Conservation (phyloP, 2,888 invertebrate genomes). For the Crioceris asparagi region DNA sequence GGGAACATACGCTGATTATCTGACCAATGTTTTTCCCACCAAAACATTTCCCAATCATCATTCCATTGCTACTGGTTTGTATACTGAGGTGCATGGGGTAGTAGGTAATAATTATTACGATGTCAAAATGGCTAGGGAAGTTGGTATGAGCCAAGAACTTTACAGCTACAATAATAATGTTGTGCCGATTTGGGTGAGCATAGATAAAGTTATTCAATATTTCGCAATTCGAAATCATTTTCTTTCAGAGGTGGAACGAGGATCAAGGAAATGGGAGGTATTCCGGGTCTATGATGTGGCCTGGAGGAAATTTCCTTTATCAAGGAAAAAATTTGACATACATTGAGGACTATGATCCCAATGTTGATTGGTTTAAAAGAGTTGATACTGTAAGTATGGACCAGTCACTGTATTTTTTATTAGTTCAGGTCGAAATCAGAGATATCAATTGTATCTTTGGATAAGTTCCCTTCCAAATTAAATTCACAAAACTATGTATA, state of each 20-base stretch:
- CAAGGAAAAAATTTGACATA: slow-evolving; percentile 41
- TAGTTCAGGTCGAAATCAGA: too few species aligned
- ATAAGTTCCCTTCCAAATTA: too few species aligned
- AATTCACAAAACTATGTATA: too few species aligned
- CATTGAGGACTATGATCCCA: slow-evolving; percentile 34
- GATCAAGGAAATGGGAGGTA: slow-evolving; percentile 39
- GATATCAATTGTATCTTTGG: too few species aligned
- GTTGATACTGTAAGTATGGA: slow-evolving; percentile 40
- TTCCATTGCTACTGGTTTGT: slow-evolving; percentile 58
- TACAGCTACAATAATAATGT: slow-evolving; percentile 47
- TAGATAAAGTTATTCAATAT: background rate
- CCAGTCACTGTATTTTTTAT: background rate
- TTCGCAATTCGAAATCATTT: slow-evolving; percentile 6
- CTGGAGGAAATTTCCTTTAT: slow-evolving; percentile 47
- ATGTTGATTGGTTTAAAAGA: slow-evolving; percentile 41
- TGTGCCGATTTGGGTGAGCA: slow-evolving; percentile 48
- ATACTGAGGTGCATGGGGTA: slow-evolving; percentile 58
- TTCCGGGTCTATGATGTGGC: slow-evolving; percentile 64
- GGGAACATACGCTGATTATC: slow-evolving; percentile 48
- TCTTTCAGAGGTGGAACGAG: slow-evolving; percentile 47
- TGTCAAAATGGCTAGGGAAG: slow-evolving; percentile 30
- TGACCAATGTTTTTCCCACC: slow-evolving; percentile 54
- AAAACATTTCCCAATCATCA: slow-evolving; percentile 69
- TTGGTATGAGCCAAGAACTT: slow-evolving; percentile 35
- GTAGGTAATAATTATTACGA: slow-evolving; percentile 53